Evolutionary conservation across 2,888 invertebrate species (phyloP), one percentile per base, ranked within the genome.

Genomic region (Stratiomys singularior): DNA sequence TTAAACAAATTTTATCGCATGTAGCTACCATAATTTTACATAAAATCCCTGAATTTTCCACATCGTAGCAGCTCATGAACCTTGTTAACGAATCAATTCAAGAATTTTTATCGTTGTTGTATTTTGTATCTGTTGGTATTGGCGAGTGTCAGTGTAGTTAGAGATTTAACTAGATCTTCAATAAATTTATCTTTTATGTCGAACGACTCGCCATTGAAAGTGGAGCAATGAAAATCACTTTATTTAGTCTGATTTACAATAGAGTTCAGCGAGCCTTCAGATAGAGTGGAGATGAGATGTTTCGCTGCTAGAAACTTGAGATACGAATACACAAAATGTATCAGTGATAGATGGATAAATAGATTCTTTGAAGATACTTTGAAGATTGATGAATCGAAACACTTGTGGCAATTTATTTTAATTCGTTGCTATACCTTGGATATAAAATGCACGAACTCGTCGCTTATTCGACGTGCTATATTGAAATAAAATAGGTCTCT

Each of bases 351-450:
- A 46, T 47, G 69, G 11, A 69, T 69, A 69, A 69, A 47, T 69
- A 44, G 69, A 69, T 69, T 69, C 69, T 47, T 69, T 69, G 69
- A 69, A 69, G 69, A 69, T 69, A 69, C 69, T 47, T 69, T 69
- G 25, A 69, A 30, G 69, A 69, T 18, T 69, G 69, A 69, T 69
- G 69, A 23, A 44, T 69, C 30, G 13, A 47, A 69, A 46, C 69
- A 74, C 58, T 74, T 74, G n/a, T 60, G 28, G 2, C 74, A 74
- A 74, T 74, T 74, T 74, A 74, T 60, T 74, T 74, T 58, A 74
- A 74, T 74, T 74, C 37, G 37, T 18, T 30, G 3, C 37, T 37
- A 37, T 9, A 37, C 9, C 37, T 37, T 28, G 52, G 23, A 52
- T 72, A 56, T 44, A 15, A n/a, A 37, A 21, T 63, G 4, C 27